These are phyloP conservation scores for Empis livida DNA, from an alignment of 2,888 invertebrate genomes.

Conservation along the genomic window DNA sequence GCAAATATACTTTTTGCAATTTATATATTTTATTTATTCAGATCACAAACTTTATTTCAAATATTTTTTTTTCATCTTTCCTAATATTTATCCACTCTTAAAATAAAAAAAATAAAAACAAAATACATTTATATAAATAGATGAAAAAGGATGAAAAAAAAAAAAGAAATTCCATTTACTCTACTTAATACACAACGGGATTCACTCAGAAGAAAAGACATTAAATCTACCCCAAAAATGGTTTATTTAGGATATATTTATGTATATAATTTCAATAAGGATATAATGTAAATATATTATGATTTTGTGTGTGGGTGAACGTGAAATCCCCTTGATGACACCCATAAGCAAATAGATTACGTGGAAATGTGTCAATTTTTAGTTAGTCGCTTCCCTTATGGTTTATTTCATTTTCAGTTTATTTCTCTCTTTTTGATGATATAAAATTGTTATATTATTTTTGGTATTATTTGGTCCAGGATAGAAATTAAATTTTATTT, in stretches of 20 bases:
- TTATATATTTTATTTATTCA: slow-evolving; percentile 3
- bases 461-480: too few species aligned
- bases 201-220: slow-evolving; percentile 2
- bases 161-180: neutral
- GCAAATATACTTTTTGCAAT: too few species aligned
- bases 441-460: too few species aligned
- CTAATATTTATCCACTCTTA: too few species aligned
- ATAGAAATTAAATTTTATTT: too few species aligned
- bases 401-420: too few species aligned
- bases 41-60: neutral
- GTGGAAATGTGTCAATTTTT: slow-evolving; percentile 18
- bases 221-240: slow-evolving; percentile 12
- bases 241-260: slow-evolving; percentile 7
- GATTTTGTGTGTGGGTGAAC: too few species aligned
- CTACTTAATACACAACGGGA: slow-evolving; percentile 5
- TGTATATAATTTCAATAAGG: slow-evolving; percentile 7
- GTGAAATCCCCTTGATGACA: neutral
- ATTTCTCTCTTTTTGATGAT: too few species aligned
- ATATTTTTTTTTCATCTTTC: too few species aligned
- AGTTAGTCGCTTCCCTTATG: neutral
- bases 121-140: too few species aligned
- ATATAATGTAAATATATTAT: too few species aligned
- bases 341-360: slow-evolving; percentile 18
- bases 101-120: too few species aligned
- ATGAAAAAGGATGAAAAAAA: neutral